These are phyloP conservation scores for Eupristina koningsbergeri DNA, from an alignment of 1,140 invertebrate genomes.

Conservation along the genomic window DNA sequence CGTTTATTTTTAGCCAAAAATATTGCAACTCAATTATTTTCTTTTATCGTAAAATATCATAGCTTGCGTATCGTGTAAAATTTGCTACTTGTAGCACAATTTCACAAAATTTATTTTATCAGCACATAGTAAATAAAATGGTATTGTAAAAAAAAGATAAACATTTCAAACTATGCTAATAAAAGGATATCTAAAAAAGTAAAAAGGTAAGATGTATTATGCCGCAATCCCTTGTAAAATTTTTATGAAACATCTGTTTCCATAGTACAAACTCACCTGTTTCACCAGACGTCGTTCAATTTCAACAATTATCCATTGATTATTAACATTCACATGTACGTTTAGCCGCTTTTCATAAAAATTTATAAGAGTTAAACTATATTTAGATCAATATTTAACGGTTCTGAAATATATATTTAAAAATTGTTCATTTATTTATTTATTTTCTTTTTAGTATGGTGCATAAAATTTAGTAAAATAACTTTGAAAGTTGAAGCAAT, in stretches of 20 bases:
- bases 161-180: background rate
- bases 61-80: background rate
- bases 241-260: background rate
- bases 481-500: background rate
- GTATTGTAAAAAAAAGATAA: background rate
- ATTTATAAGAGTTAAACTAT: too few relatives aligned
- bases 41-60: background rate
- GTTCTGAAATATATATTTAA: too few relatives aligned
- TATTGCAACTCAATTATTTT: background rate
- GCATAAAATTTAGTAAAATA: background rate
- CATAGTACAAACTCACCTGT: background rate
- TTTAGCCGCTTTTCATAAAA: background rate
- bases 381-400: too few relatives aligned
- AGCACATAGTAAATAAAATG: background rate
- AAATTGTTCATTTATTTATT: background rate
- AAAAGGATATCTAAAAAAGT: background rate
- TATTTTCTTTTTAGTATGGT: background rate
- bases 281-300: constrained; percentile 9
- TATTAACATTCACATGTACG: background rate
- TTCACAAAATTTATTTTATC: background rate
- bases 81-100: background rate
- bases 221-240: background rate
- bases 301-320: constrained; percentile 14
- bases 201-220: background rate
- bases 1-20: background rate